Conservation (phyloP, 2,888 invertebrate species). For the Oligia latruncula region DNA sequence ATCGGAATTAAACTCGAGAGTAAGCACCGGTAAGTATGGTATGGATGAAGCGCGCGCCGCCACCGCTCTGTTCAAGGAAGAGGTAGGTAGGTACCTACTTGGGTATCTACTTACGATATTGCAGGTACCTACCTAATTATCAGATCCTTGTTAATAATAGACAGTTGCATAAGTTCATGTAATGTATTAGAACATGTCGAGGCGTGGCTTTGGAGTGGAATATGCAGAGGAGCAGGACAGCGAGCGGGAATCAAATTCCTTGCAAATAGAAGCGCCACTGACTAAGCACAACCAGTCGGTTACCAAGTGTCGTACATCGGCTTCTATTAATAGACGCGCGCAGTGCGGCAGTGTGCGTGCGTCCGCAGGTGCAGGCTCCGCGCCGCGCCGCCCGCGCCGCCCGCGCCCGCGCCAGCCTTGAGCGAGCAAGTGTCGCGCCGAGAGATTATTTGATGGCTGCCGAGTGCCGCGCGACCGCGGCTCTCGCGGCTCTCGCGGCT, state of each 20-base stretch:
- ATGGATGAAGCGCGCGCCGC: neutral
- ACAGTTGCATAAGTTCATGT: slow-evolving; percentile 16
- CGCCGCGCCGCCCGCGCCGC: slow-evolving; percentile 18
- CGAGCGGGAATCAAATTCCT: slow-evolving; percentile 61
- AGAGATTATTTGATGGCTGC: slow-evolving; percentile 63
- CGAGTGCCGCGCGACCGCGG: slow-evolving; percentile 33
- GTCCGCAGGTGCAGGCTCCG: slow-evolving; percentile 67
- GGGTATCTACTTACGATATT: no score
- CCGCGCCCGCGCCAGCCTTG: slow-evolving; percentile 60
- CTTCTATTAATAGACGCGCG: slow-evolving; percentile 66
- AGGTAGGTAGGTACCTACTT: neutral
- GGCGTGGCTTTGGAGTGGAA: neutral
- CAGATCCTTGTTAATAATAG: slow-evolving; percentile 3
- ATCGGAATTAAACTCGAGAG: no score
- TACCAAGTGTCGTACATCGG: slow-evolving; percentile 60
- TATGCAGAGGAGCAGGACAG: slow-evolving; percentile 22
- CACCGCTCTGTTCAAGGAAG: no score
- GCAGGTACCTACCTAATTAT: neutral
- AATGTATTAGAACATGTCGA: neutral
- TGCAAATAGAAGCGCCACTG: slow-evolving; percentile 66
- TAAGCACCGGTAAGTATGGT: no score
- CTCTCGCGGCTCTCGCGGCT: slow-evolving; percentile 16
- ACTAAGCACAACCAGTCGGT: slow-evolving; percentile 68
- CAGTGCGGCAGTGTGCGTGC: slow-evolving; percentile 34
- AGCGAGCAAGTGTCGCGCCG: slow-evolving; percentile 66